These are phyloP conservation scores for Scolanthus callimorphus DNA, from an alignment of 92 coral and sea anemone genomes.

Conservation along the genomic window DNA sequence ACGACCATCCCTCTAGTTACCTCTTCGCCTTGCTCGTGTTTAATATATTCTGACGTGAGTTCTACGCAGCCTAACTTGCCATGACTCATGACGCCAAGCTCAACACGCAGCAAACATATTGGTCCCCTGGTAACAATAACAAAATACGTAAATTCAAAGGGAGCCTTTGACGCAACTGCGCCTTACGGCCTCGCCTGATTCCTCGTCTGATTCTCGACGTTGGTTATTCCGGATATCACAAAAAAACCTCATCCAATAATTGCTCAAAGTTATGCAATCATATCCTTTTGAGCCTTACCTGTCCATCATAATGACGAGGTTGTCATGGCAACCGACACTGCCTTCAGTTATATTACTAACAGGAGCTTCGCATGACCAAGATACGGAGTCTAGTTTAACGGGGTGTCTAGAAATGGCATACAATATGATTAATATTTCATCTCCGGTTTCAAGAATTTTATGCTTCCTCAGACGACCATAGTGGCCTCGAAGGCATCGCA, in stretches of 20 bases:
- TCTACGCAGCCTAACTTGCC: slow-evolving; percentile 88
- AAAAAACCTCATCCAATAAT: no score
- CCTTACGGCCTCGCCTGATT: not conserved
- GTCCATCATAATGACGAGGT: slow-evolving; percentile 76
- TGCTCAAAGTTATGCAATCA: no score
- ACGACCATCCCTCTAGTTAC: no score
- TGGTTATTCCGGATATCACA: no score
- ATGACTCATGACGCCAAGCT: slow-evolving; percentile 79
- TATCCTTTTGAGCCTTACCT: slow-evolving; percentile 60
- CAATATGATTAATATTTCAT: no score
- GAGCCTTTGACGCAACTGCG: no score
- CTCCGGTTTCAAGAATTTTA: no score
- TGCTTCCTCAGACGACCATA: no score
- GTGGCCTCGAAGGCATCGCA: no score
- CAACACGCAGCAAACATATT: slow-evolving; percentile 80
- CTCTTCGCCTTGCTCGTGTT: slow-evolving; percentile 88
- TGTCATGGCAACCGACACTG: slow-evolving; percentile 90
- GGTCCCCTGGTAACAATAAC: no score
- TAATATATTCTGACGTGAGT: slow-evolving; percentile 83
- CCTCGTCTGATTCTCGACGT: no score
- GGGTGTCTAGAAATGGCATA: slow-evolving; percentile 21
- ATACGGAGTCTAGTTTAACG: slow-evolving; percentile 53
- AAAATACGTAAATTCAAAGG: no score
- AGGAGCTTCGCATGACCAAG: slow-evolving; percentile 95
- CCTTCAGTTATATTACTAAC: slow-evolving; percentile 71